These are phyloP conservation scores for Denticeps clupeoides DNA, from an alignment of 2,797 vertebrate species.

Conservation along the genomic window DNA sequence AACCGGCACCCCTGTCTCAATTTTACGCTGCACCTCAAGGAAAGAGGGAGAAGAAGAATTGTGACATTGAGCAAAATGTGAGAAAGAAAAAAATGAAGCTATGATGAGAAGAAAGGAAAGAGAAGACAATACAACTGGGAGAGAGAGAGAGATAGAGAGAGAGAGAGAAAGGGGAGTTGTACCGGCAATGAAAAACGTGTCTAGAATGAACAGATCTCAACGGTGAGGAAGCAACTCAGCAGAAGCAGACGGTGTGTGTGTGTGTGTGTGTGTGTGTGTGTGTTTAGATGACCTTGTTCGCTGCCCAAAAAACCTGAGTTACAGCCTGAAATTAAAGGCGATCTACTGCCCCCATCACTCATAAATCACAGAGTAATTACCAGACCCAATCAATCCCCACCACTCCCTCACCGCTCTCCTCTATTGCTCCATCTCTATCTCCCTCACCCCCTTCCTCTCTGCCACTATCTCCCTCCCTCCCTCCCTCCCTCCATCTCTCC, in stretches of 20 bases:
- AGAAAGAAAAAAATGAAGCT: conserved; percentile 38
- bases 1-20: conserved; percentile 22
- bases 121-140: conserved; percentile 26
- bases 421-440: conserved; percentile 7
- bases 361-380: conserved; percentile 59
- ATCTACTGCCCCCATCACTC: conserved; percentile 46
- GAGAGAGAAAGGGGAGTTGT: conserved; percentile 13
- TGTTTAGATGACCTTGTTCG: conserved; percentile 58
- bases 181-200: conserved; percentile 33
- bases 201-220: conserved; percentile 32
- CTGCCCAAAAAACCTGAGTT: conserved; percentile 58
- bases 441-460: not conserved
- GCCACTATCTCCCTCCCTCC: conserved; percentile 3
- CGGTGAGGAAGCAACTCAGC: conserved; percentile 33
- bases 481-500: conserved; percentile 26
- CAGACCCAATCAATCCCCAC: conserved; percentile 54
- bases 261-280: not conserved
- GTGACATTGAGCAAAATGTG: conserved; percentile 35
- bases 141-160: conserved; percentile 3
- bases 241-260: conserved; percentile 19
- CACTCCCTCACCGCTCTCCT: conserved; percentile 25
- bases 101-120: conserved; percentile 4
- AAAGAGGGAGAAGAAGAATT: conserved; percentile 18
- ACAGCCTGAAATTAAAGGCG: conserved; percentile 68
- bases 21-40: conserved; percentile 27